phyloP scores from a whole-genome alignment of 2,888 invertebrate genomes.

The Aspidiotus rigidus region DNA sequence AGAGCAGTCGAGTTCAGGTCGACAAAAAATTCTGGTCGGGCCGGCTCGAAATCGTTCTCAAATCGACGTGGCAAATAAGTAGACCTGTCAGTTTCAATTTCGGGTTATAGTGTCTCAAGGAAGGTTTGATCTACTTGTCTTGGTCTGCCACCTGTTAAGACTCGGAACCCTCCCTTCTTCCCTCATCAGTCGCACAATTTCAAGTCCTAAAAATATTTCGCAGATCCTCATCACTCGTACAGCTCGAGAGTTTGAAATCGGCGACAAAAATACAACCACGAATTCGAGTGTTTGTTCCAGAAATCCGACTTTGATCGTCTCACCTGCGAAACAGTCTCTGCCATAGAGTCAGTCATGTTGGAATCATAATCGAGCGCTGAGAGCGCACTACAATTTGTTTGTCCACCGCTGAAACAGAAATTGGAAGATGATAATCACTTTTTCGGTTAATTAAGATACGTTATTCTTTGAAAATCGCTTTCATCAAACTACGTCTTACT shows the following conservation, averaged over 20 bases:
- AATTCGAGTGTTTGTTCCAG: too few relatives aligned
- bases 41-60: not conserved
- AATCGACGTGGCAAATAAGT: not conserved
- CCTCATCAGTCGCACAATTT: too few relatives aligned
- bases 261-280: too few relatives aligned
- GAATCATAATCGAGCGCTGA: conserved; percentile 26
- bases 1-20: too few relatives aligned
- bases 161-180: too few relatives aligned
- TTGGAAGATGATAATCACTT: too few relatives aligned
- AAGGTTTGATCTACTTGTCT: not conserved
- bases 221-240: too few relatives aligned
- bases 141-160: too few relatives aligned
- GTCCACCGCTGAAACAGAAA: conserved; percentile 17
- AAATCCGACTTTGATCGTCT: too few relatives aligned
- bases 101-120: not conserved
- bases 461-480: not conserved
- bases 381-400: conserved; percentile 10
- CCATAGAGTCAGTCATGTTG: conserved; percentile 15
- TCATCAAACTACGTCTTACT: conserved; percentile 7
- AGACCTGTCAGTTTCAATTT: not conserved
- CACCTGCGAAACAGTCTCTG: conserved; percentile 22
- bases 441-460: not conserved
- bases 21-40: too few relatives aligned
- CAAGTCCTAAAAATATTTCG: too few relatives aligned
- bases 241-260: too few relatives aligned